These are phyloP conservation scores for Dasysyrphus albostriatus DNA, from an alignment of 2,888 invertebrate genomes.

Conservation along the genomic window DNA sequence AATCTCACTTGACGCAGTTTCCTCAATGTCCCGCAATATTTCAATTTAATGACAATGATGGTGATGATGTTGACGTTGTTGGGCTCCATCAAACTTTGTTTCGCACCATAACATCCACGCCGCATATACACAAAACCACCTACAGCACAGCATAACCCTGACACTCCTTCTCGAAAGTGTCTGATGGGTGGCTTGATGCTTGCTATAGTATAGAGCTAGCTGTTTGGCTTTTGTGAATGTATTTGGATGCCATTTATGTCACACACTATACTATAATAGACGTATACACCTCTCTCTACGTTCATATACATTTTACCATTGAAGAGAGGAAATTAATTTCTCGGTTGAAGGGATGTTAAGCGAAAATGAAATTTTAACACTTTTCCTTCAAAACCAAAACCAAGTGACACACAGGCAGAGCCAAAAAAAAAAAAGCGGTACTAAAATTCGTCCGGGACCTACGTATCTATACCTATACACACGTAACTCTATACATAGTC, in stretches of 20 bases:
- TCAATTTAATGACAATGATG: slow-evolving; percentile 72
- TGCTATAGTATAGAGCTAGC: neutral
- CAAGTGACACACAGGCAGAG: slow-evolving; percentile 8
- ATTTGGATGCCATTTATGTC: slow-evolving; percentile 51
- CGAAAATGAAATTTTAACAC: slow-evolving; percentile 74
- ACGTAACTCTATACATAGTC: neutral
- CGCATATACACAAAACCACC: slow-evolving; percentile 57
- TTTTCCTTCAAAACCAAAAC: slow-evolving; percentile 61
- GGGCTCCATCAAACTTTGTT: slow-evolving; percentile 70
- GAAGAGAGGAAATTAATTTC: slow-evolving; percentile 73
- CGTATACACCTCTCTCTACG: slow-evolving; percentile 13
- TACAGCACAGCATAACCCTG: slow-evolving; percentile 4
- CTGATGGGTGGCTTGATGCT: neutral
- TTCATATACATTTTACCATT: slow-evolving; percentile 9
- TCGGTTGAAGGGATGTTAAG: slow-evolving; percentile 72
- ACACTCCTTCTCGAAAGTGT: neutral
- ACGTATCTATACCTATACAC: neutral
- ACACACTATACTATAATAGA: slow-evolving; percentile 27
- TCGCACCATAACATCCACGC: slow-evolving; percentile 78
- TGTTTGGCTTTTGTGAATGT: neutral
- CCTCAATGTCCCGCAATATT: slow-evolving; percentile 64
- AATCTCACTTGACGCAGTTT: slow-evolving; percentile 62
- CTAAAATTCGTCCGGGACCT: slow-evolving; percentile 1
- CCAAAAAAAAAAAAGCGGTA: neutral
- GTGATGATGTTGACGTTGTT: slow-evolving; percentile 69